These are phyloP conservation scores for Cydia amplana DNA, from an alignment of 1,140 invertebrate species.

Conservation along the genomic window DNA sequence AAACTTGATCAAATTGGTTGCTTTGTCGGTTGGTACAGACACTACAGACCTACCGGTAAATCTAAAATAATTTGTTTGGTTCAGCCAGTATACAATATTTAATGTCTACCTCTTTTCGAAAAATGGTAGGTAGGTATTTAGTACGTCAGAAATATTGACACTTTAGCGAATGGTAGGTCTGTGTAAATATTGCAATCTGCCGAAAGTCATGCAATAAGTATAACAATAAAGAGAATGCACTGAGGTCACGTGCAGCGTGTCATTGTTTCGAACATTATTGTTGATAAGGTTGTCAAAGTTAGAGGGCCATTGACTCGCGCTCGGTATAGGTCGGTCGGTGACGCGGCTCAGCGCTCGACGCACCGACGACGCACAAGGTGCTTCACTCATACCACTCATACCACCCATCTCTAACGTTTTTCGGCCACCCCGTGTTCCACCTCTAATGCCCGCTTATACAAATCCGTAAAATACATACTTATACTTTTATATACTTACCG, in stretches of 20 bases:
- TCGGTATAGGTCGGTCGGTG: constrained; percentile 21
- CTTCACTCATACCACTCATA: background rate
- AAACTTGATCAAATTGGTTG: too few species aligned
- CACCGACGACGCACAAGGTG: constrained; percentile 6
- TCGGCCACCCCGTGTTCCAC: background rate
- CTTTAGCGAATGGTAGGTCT: too few species aligned
- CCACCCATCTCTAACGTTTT: background rate
- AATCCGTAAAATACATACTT: background rate
- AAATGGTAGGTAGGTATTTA: too few species aligned
- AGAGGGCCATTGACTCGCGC: constrained; percentile 28
- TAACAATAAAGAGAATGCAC: constrained; percentile 8
- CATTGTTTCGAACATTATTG: constrained; percentile 24
- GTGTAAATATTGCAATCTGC: background rate
- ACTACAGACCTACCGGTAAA: too few species aligned
- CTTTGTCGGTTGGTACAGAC: too few species aligned
- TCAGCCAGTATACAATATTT: too few species aligned
- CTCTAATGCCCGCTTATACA: background rate
- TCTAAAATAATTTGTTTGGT: too few species aligned
- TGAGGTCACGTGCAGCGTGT: constrained; percentile 1
- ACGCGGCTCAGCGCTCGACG: constrained; percentile 14
- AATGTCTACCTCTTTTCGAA: too few species aligned
- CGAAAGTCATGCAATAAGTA: background rate
- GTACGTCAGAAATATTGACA: too few species aligned
- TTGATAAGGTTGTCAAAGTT: constrained; percentile 32
- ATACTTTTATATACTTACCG: background rate